Conservation (phyloP, 2,888 invertebrate genomes). For the Teinopalpus imperialis region DNA sequence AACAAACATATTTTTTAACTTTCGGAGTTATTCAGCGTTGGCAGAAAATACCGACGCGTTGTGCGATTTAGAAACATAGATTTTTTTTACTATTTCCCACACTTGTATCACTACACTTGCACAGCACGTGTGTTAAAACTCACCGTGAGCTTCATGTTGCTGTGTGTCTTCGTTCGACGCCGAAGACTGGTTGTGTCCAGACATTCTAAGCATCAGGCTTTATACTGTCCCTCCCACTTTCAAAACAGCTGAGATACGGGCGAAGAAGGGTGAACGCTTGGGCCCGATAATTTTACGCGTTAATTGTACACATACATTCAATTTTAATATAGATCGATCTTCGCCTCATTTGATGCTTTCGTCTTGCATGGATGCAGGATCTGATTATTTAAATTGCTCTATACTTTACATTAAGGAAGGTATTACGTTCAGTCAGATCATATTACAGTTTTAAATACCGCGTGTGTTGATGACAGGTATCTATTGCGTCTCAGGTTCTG, state of each 20-base stretch:
- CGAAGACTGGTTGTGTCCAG: conserved; percentile 78
- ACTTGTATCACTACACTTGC: conserved; percentile 29
- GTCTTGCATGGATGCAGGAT: conserved; percentile 7
- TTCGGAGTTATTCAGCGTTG: too few relatives aligned
- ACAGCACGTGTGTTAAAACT: conserved; percentile 49
- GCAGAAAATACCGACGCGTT: background rate
- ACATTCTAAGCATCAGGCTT: conserved; percentile 48
- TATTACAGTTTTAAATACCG: too few relatives aligned
- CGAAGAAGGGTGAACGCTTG: conserved; percentile 54
- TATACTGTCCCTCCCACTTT: conserved; percentile 76
- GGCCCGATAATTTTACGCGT: conserved; percentile 61
- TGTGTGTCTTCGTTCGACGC: conserved; percentile 67
- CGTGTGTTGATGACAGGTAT: too few relatives aligned
- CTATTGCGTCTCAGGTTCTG: too few relatives aligned
- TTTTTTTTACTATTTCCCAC: conserved; percentile 4
- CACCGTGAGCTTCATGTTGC: conserved; percentile 80
- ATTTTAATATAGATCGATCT: conserved; percentile 38
- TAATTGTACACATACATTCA: conserved; percentile 53
- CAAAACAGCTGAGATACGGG: conserved; percentile 28
- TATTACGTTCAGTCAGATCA: too few relatives aligned
- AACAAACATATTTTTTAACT: too few relatives aligned
- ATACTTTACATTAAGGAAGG: too few relatives aligned
- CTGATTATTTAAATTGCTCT: background rate
- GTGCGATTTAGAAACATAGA: background rate
- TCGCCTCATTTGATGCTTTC: conserved; percentile 15